Evolutionary conservation across 1,140 invertebrate species (phyloP), one percentile per base, ranked within the genome.

Genomic region (Diabrotica undecimpunctata): DNA sequence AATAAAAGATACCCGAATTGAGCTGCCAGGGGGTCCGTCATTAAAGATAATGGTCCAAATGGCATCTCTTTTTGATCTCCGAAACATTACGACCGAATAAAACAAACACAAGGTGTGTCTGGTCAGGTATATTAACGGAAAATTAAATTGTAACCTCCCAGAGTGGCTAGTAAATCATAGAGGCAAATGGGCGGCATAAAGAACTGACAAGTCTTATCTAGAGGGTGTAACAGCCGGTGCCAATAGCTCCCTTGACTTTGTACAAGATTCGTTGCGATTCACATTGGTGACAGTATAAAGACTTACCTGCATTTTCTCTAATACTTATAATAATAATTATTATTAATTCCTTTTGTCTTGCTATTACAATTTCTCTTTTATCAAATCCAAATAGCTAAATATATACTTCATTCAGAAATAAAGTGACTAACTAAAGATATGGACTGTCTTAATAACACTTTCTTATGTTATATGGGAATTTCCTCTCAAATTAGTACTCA

Each of bases 131-230:
- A 68, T 68, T 60, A 68, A 65, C 67, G 51, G 63, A 68, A 68
- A 68, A 68, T 68, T 68, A 68, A 68, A 68, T 65, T 68, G 67
- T 68, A 65, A 68, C 67, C 67, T 63, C 65, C 67, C 64, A 62
- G 60, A 68, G 67, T 65, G 67, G 67, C 62, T 64, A 65, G 67
- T 68, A 68, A 68, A 68, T 68, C 67, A 68, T 68, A 68, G 64
- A 65, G 67, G 58, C 65, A 68, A 68, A 65, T 59, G 67, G 67
- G 63, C 63, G 67, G 67, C 62, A 62, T 51, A 9, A 9, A 9
- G 41, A 46, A 46, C n/a, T 46, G 8, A 10, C 8, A 46, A 8
- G n/a, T 46, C 8, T 6, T 2, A 46, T 8, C 3, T 59, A 14
- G 62, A 59, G 62, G 62, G 59, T n/a, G 61, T 56, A 53, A 50